Percentiles rank a stretch among this genome's conserved stretches.
These are phyloP conservation scores for Achroia grisella DNA, from an alignment of 1,140 invertebrate genomes.

Conservation along the genomic window DNA sequence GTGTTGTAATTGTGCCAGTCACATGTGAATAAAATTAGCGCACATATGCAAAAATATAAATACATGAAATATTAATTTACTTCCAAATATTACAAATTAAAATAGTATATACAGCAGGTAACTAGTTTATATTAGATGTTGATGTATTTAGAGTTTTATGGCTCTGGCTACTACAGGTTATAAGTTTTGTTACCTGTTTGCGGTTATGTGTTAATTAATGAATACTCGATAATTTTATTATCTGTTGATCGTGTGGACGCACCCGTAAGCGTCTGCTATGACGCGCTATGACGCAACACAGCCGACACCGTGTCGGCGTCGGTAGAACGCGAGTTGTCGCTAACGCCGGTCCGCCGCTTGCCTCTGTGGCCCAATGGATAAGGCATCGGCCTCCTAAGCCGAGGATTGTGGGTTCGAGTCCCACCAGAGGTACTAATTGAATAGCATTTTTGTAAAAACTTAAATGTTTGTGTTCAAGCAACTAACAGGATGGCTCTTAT, in stretches of 20 bases:
- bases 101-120: too few relatives aligned
- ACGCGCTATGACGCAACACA: constrained; percentile 43
- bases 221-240: background rate
- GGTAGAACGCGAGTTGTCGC: constrained; percentile 23
- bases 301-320: constrained; percentile 14
- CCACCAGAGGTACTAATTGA: constrained; percentile 78
- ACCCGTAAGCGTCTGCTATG: constrained; percentile 13
- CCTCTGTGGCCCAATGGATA: constrained; percentile 85
- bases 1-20: too few relatives aligned
- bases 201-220: background rate
- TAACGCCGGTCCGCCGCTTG: constrained; percentile 43
- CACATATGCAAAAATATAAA: too few relatives aligned
- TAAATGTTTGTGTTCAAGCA: too few relatives aligned
- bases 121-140: too few relatives aligned
- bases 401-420: constrained; percentile 84
- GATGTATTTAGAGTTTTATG: too few relatives aligned
- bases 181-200: background rate
- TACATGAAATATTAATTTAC: too few relatives aligned
- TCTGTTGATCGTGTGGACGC: constrained; percentile 19
- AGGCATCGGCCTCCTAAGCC: constrained; percentile 84
- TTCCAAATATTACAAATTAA: too few relatives aligned
- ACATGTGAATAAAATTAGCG: too few relatives aligned
- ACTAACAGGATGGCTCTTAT: too few relatives aligned
- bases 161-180: background rate
- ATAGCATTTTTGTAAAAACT: constrained; percentile 31